Evolutionary conservation across 2,113 vertebrate species (phyloP), one percentile per base, ranked within the genome.

Genomic region (Ochotona princeps): DNA sequence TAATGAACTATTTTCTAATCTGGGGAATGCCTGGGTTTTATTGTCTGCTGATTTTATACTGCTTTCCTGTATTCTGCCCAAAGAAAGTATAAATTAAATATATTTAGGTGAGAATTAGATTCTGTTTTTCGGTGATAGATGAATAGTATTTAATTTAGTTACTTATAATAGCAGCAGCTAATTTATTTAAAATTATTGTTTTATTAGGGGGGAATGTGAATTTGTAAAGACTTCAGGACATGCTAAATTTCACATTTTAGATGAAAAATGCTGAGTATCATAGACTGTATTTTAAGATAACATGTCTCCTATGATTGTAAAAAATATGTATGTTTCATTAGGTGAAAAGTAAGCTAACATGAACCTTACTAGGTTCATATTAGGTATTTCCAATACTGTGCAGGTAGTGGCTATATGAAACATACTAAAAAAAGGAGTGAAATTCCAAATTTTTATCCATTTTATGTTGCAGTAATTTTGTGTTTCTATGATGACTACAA

Each of bases 1-100:
- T 94, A 91, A 94, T 85, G 94, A 91, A 95, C 66, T 89, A 66
- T 92, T 97, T 94, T 89, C 87, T 96, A 81, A 86, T 91, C 1
- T 2, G 93, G 88, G 69, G 90, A 96, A 91, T 90, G 63, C 70
- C 78, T 74, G 38, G 87, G 79, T 93, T 91, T 92, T 92, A 91
- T 0, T 69, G 67, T 94, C 95, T 92, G 69, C 89, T 94, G 79
- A 93, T 87, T 95, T 92, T 94, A 72, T 86, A 84, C 54, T 57
- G 32, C 65, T 96, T 96, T 93, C 90, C 84, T 96, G 15, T 94
- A 82, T 95, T 94, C 94, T 89, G 44, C 79, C 93, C 88, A 70
- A 89, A 93, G 26, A 93, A 94, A 79, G 28, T 94, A 1, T 69
- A 93, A 95, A 91, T 93, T 94, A n/a, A 96, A 93, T 44, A 35